phyloP scores from a whole-genome alignment of 2,888 invertebrate genomes.

The Cantharis flavilabris region DNA sequence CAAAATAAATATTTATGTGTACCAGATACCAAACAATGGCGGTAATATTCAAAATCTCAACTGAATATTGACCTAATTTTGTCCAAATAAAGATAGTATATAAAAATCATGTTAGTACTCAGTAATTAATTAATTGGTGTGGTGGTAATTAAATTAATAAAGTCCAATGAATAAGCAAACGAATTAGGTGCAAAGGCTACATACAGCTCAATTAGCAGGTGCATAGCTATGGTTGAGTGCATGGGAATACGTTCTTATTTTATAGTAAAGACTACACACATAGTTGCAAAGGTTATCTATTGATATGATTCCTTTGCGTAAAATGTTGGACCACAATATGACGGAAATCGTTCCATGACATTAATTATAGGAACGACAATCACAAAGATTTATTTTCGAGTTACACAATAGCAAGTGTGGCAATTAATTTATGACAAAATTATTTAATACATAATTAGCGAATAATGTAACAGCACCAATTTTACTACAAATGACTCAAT shows the following conservation, averaged over 20 bases:
- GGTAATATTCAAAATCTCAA: neutral
- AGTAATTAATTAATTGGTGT: neutral
- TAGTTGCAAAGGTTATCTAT: neutral
- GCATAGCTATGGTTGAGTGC: slow-evolving; percentile 22
- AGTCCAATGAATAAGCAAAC: neutral
- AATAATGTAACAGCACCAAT: neutral
- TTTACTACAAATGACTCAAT: neutral
- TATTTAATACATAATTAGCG: neutral
- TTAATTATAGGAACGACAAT: neutral
- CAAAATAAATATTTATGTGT: neutral
- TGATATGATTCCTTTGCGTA: neutral
- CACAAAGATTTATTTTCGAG: neutral
- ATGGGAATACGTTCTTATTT: slow-evolving; percentile 10
- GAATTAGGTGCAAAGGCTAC: neutral
- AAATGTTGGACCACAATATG: neutral
- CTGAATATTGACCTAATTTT: too few relatives aligned
- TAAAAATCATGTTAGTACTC: neutral
- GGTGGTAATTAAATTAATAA: neutral
- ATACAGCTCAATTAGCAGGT: slow-evolving; percentile 15
- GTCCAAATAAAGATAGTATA: too few relatives aligned
- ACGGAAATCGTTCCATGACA: neutral
- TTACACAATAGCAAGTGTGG: neutral
- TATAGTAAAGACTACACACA: neutral
- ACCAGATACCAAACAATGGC: neutral
- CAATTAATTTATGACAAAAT: neutral